These are phyloP conservation scores for Cliona cf. orientalis DNA, from an alignment of 37 sponge, comb jelly and placozoan species.

Conservation along the genomic window DNA sequence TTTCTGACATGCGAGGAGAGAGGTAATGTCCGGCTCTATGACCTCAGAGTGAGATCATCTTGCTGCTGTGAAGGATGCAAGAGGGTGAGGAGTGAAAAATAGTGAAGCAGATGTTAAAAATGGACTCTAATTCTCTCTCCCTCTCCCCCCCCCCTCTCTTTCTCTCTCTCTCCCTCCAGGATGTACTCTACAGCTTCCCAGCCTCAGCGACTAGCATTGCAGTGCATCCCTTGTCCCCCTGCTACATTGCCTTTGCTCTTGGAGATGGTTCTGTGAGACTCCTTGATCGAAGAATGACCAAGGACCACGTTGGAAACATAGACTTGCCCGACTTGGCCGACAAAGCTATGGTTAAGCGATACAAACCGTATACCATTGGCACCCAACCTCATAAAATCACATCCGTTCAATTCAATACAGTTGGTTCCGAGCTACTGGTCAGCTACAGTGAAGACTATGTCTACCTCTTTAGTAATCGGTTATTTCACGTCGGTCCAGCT, in stretches of 20 bases:
- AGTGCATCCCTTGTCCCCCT: constrained; percentile 71
- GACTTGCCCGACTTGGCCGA: background rate
- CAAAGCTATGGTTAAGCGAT: background rate
- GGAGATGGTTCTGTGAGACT: constrained; percentile 71
- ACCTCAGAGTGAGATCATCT: constrained; percentile 71
- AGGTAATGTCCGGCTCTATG: constrained; percentile 79
- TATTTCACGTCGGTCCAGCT: constrained; percentile 25
- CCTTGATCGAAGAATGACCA: constrained; percentile 71
- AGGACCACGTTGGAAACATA: background rate
- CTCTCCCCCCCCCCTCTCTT: background rate
- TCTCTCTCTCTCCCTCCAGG: constrained; percentile 20
- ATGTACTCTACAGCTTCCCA: constrained; percentile 60
- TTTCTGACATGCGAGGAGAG: constrained; percentile 88
- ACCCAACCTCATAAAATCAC: constrained; percentile 57
- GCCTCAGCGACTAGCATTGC: constrained; percentile 63
- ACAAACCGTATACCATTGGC: constrained; percentile 31
- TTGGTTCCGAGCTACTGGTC: constrained; percentile 73
- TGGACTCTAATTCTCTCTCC: background rate
- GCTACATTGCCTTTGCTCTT: constrained; percentile 69
- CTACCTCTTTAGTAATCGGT: constrained; percentile 73
- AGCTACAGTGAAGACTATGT: constrained; percentile 86
- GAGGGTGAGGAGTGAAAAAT: constrained; percentile 9
- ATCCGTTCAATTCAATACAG: constrained; percentile 66
- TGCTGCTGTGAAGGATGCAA: constrained; percentile 74
- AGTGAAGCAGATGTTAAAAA: background rate